Percentiles rank a stretch among this genome's conserved stretches.
phyloP scores from a whole-genome alignment of 2,113 vertebrate species.

The Oplegnathus fasciatus region DNA sequence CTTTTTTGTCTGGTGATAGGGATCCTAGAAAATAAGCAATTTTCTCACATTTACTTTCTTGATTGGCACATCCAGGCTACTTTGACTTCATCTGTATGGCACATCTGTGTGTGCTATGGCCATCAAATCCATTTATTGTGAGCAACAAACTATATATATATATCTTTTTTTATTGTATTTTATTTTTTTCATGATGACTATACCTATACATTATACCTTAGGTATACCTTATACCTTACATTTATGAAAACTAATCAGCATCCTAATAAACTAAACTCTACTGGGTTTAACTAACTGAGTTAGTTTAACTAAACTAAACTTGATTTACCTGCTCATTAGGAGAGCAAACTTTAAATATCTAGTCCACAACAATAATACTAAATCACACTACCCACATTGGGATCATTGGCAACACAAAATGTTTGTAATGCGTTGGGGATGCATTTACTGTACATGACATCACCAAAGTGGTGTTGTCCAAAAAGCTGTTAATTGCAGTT shows the following conservation, averaged over 20 bases:
- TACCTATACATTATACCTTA: no score
- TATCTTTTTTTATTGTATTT: no score
- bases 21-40: background rate
- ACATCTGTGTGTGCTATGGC: background rate
- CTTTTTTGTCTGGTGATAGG: background rate
- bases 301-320: no score
- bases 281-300: no score
- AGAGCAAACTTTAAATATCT: background rate
- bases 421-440: background rate
- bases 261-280: background rate
- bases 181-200: background rate
- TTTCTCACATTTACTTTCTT: background rate
- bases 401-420: background rate
- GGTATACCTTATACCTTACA: no score
- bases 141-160: no score
- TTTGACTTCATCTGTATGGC: background rate
- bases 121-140: background rate
- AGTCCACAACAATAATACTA: background rate
- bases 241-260: background rate
- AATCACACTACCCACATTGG: background rate
- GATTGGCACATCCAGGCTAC: background rate
- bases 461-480: slow-evolving; percentile 45
- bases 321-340: no score
- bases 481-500: slow-evolving; percentile 58
- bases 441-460: slow-evolving; percentile 33